A percentile compares a stretch with the other conserved stretches of the same genome.
phyloP scores from a whole-genome alignment of 2,113 vertebrate species.

The Daubentonia madagascariensis region DNA sequence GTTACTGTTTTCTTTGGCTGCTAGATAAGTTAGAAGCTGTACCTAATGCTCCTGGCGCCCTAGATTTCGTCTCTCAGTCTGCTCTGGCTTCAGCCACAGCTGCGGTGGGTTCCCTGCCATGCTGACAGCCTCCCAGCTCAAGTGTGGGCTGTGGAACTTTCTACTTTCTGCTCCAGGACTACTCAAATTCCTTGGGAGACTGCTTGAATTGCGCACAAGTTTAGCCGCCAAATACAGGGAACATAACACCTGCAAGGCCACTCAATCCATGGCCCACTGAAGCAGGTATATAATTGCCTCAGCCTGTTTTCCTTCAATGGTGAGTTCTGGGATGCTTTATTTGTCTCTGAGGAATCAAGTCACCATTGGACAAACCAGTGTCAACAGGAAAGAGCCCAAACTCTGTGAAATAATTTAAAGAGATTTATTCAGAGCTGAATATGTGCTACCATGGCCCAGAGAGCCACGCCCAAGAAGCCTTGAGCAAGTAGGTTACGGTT shows the following conservation, averaged over 20 bases:
- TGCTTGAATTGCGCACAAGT: background rate
- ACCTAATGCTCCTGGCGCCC: background rate
- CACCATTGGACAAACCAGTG: background rate
- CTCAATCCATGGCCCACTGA: no score
- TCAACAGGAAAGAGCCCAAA: no score
- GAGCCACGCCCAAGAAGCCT: no score
- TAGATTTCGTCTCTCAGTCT: background rate
- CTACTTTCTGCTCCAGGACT: background rate
- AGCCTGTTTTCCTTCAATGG: background rate
- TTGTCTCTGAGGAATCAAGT: background rate
- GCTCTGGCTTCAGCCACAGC: background rate
- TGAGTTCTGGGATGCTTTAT: background rate
- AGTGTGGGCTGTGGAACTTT: background rate
- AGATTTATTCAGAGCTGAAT: no score
- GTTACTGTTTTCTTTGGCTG: background rate
- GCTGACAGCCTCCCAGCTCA: background rate
- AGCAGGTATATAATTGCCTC: background rate
- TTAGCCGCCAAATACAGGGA: background rate
- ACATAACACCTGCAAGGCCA: background rate
- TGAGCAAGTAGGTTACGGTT: no score
- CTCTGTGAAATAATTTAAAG: no score
- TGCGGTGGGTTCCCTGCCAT: no score
- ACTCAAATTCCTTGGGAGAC: background rate
- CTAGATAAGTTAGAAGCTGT: background rate
- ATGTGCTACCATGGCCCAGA: no score